Conservation (phyloP, 1,140 invertebrate species). For the Drosophila sp. region DNA sequence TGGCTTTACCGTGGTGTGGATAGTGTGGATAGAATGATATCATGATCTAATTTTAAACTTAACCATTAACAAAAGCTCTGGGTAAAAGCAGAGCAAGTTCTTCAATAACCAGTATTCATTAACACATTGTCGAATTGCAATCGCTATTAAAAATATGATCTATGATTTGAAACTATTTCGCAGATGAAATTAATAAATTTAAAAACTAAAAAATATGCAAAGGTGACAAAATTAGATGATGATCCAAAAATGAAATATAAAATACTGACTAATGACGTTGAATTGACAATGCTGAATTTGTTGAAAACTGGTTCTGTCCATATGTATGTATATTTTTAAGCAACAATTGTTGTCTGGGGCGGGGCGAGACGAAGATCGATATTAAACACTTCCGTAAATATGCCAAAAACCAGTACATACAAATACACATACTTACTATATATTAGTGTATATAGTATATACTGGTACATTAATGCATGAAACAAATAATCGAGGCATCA, state of each 20-base stretch:
- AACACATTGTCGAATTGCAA: slow-evolving; percentile 63
- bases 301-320: slow-evolving; percentile 46
- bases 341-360: slow-evolving; percentile 47
- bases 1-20: slow-evolving; percentile 55
- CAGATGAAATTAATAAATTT: background rate
- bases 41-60: slow-evolving; percentile 65
- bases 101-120: slow-evolving; percentile 51
- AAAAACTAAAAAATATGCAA: background rate
- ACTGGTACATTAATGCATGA: slow-evolving; percentile 15
- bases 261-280: slow-evolving; percentile 65
- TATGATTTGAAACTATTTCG: background rate
- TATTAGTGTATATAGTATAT: no score
- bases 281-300: slow-evolving; percentile 43
- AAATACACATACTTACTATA: background rate
- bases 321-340: background rate
- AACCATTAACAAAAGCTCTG: background rate
- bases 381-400: slow-evolving; percentile 73
- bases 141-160: slow-evolving; percentile 31
- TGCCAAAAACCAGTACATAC: slow-evolving; percentile 64
- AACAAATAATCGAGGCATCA: slow-evolving; percentile 62
- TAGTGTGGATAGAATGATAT: slow-evolving; percentile 50
- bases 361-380: slow-evolving; percentile 38
- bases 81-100: slow-evolving; percentile 38
- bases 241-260: slow-evolving; percentile 37
- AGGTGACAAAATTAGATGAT: slow-evolving; percentile 27